Conservation (phyloP, 2,888 invertebrate genomes). For the Apodemia duryi region DNA sequence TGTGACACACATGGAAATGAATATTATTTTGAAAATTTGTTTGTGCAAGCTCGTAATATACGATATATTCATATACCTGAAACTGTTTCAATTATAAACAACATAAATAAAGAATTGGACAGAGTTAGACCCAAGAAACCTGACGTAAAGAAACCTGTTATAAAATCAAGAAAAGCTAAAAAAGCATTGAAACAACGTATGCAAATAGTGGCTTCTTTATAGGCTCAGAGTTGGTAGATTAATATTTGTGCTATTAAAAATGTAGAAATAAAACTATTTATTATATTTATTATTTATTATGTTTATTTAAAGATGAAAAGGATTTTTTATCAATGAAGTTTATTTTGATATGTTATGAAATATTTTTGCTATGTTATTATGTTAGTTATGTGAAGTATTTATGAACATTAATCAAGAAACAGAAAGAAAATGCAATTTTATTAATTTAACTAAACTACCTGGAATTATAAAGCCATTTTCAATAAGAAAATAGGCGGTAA, state of each 20-base stretch:
- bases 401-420: too few relatives aligned
- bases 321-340: too few relatives aligned
- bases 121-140: conserved; percentile 38
- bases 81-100: conserved; percentile 64
- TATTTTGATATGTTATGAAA: too few relatives aligned
- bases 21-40: conserved; percentile 81
- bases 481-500: too few relatives aligned
- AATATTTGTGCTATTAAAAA: not conserved
- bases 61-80: conserved; percentile 84
- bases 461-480: too few relatives aligned
- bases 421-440: too few relatives aligned
- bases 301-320: too few relatives aligned
- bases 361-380: too few relatives aligned
- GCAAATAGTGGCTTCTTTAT: conserved; percentile 62
- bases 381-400: too few relatives aligned
- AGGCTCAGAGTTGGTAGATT: conserved; percentile 21
- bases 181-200: conserved; percentile 73
- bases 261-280: not conserved
- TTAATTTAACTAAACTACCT: too few relatives aligned
- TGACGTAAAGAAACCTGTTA: conserved; percentile 29
- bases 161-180: conserved; percentile 69
- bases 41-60: conserved; percentile 82
- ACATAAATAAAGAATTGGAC: conserved; percentile 66
- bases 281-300: not conserved
- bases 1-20: conserved; percentile 81